A percentile compares a stretch with the other conserved stretches of the same genome.
Conservation (phyloP, 2,113 vertebrate species). For the Pionites leucogaster region DNA sequence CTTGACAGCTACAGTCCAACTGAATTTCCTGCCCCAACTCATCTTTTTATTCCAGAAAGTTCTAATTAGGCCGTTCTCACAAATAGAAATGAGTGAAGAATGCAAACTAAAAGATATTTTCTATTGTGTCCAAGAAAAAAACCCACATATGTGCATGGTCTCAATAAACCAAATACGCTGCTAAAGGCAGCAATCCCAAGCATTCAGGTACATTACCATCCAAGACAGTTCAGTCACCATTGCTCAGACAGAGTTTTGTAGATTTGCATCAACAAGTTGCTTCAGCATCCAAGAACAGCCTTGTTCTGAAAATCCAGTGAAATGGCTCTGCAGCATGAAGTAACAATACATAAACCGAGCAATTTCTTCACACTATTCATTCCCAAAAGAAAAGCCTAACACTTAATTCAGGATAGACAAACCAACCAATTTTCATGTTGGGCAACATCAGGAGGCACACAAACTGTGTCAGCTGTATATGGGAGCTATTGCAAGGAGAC, state of each 20-base stretch:
- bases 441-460: not conserved
- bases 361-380: not conserved
- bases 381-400: not conserved
- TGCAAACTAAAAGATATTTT: not conserved
- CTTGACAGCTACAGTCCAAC: not conserved
- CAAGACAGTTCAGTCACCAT: not conserved
- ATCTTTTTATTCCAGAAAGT: not conserved
- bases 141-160: rapidly evolving
- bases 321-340: not conserved
- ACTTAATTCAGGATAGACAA: not conserved
- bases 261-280: not conserved
- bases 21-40: conserved; percentile 29
- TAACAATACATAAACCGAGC: not conserved
- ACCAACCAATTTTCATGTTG: not conserved
- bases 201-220: not conserved
- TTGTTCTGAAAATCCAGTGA: not conserved
- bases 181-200: not conserved
- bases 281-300: not conserved
- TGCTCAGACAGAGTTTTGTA: not conserved
- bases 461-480: not conserved
- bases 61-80: not conserved
- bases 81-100: not conserved
- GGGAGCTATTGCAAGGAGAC: rapidly evolving
- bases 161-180: not conserved
- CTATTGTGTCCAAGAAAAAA: not conserved